These are phyloP conservation scores for Elmis aenea DNA, from an alignment of 2,888 invertebrate species.

Conservation along the genomic window DNA sequence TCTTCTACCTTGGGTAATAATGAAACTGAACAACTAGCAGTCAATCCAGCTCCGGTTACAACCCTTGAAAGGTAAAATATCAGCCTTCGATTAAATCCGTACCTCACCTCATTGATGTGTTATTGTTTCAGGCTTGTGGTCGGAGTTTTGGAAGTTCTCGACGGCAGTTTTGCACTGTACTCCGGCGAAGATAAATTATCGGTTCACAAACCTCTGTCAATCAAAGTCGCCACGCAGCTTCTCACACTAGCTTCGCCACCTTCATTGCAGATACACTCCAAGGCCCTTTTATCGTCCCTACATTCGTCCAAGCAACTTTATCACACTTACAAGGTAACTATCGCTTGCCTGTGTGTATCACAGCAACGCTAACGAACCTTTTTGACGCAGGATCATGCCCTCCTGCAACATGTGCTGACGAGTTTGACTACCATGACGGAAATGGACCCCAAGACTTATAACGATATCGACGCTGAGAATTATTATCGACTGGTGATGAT, in stretches of 20 bases:
- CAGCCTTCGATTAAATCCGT: background rate
- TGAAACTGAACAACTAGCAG: slow-evolving; percentile 43
- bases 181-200: slow-evolving; percentile 49
- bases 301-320: slow-evolving; percentile 69
- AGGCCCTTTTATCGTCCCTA: slow-evolving; percentile 76
- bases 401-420: slow-evolving; percentile 70
- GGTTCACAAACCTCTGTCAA: slow-evolving; percentile 51
- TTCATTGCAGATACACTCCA: slow-evolving; percentile 70
- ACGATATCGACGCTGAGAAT: slow-evolving; percentile 82
- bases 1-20: slow-evolving; percentile 31
- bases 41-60: slow-evolving; percentile 50
- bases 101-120: slow-evolving; percentile 5
- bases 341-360: too few relatives aligned
- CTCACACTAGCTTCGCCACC: slow-evolving; percentile 67
- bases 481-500: slow-evolving; percentile 82
- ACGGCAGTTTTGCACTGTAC: slow-evolving; percentile 62
- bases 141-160: slow-evolving; percentile 66
- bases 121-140: slow-evolving; percentile 54
- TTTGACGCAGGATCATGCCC: slow-evolving; percentile 67
- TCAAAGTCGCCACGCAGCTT: slow-evolving; percentile 61
- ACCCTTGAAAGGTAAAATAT: slow-evolving; percentile 54
- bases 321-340: slow-evolving; percentile 69
- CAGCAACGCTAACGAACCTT: too few relatives aligned
- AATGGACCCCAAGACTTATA: slow-evolving; percentile 51
- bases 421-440: slow-evolving; percentile 63